These are phyloP conservation scores for Leucoraja ocellata DNA, from an alignment of 2,797 vertebrate genomes.

Conservation along the genomic window DNA sequence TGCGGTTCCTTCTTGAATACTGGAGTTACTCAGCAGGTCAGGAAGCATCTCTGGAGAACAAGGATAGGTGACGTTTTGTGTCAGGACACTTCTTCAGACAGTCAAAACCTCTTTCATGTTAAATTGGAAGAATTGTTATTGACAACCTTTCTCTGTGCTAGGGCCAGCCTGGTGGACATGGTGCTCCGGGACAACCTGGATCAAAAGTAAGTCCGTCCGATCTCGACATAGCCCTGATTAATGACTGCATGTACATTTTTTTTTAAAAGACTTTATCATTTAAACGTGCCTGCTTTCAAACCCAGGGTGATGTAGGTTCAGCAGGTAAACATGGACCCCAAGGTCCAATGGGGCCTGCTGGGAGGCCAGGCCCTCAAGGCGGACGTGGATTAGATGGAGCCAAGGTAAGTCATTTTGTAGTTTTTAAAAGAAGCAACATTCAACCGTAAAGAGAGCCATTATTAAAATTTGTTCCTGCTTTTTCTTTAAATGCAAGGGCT, in stretches of 20 bases:
- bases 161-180: constrained; percentile 13
- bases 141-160: not conserved
- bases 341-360: not conserved
- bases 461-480: not conserved
- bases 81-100: too few species aligned
- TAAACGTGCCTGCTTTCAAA: not conserved
- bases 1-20: too few species aligned
- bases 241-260: not conserved
- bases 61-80: too few species aligned
- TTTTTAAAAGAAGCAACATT: not conserved
- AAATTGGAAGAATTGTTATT: not conserved
- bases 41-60: too few species aligned
- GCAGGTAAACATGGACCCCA: not conserved
- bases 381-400: not conserved
- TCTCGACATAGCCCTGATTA: too few species aligned
- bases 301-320: not conserved
- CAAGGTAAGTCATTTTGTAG: not conserved
- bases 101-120: not conserved
- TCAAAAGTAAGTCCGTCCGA: constrained; percentile 3
- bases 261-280: not conserved
- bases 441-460: not conserved
- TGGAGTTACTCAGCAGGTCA: too few species aligned
- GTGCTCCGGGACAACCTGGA: not conserved
- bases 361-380: not conserved
- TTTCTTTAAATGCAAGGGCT: not conserved